These are phyloP conservation scores for Nephrocerus scutellatus DNA, from an alignment of 2,888 invertebrate species.

Conservation along the genomic window DNA sequence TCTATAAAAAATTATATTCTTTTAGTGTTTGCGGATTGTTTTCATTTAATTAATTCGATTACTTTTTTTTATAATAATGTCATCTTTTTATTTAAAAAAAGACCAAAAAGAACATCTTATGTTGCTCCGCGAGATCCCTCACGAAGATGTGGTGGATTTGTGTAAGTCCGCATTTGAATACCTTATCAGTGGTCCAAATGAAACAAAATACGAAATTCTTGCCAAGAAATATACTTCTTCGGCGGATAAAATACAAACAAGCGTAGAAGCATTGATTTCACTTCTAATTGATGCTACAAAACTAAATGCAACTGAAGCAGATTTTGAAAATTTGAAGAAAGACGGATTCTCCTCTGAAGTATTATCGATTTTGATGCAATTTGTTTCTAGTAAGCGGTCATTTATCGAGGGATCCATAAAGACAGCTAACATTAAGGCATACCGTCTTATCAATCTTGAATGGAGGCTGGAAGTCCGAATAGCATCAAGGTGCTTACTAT, in stretches of 20 bases:
- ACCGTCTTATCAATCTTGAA: slow-evolving; percentile 52
- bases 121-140: slow-evolving; percentile 50
- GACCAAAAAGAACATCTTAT: slow-evolving; percentile 55
- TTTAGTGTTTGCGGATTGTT: not conserved
- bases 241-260: slow-evolving; percentile 48
- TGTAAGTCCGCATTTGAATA: slow-evolving; percentile 58
- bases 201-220: slow-evolving; percentile 49
- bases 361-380: slow-evolving; percentile 39
- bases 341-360: slow-evolving; percentile 34
- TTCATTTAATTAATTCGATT: not conserved
- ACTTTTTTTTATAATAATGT: slow-evolving; percentile 19
- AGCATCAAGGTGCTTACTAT: slow-evolving; percentile 53
- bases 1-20: not conserved
- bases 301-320: slow-evolving; percentile 52
- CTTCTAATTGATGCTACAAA: slow-evolving; percentile 65
- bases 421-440: slow-evolving; percentile 38
- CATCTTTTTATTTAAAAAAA: slow-evolving; percentile 44
- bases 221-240: slow-evolving; percentile 51
- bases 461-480: slow-evolving; percentile 63
- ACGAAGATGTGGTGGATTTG: slow-evolving; percentile 56
- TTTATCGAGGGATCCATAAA: slow-evolving; percentile 44
- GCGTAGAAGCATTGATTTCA: slow-evolving; percentile 67
- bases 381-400: slow-evolving; percentile 38
- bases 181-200: slow-evolving; percentile 55
- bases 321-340: slow-evolving; percentile 29